Percentiles rank a stretch among this genome's conserved stretches.
Conservation (phyloP, 2,888 invertebrate genomes). For the Spilarctia lutea region DNA sequence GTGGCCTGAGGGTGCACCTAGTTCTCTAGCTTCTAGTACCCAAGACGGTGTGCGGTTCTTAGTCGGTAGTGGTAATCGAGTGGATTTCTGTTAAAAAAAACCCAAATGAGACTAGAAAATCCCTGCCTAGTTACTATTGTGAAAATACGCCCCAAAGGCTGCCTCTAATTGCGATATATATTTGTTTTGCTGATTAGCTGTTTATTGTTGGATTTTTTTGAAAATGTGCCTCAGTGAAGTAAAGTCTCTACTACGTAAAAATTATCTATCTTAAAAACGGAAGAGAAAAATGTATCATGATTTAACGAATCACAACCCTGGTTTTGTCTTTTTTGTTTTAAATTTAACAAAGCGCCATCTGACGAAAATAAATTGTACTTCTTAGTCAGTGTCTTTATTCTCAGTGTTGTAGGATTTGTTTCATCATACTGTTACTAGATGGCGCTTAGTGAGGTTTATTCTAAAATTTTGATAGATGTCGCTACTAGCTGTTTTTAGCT, state of each 20-base stretch:
- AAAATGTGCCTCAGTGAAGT: background rate
- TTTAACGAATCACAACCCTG: too few relatives aligned
- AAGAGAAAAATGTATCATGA: too few relatives aligned
- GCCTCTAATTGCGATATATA: background rate
- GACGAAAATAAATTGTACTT: background rate
- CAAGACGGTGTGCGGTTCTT: too few relatives aligned
- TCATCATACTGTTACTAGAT: background rate
- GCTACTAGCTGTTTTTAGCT: background rate
- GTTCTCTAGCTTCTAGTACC: too few relatives aligned
- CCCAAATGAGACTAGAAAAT: too few relatives aligned
- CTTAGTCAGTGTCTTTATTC: background rate
- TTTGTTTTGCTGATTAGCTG: background rate
- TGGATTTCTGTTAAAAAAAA: too few relatives aligned
- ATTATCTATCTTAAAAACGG: too few relatives aligned
- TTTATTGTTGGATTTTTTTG: background rate
- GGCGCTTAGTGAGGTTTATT: background rate
- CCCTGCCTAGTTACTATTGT: too few relatives aligned
- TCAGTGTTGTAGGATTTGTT: fast-evolving
- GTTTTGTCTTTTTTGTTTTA: background rate
- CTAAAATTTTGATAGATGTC: background rate
- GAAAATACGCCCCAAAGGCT: too few relatives aligned
- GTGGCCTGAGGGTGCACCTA: too few relatives aligned
- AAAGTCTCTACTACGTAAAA: background rate
- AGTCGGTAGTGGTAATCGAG: too few relatives aligned
- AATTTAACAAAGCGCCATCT: constrained; percentile 40